Base-by-base conservation (phyloP, 2,888 invertebrate species). In the Theodoxus fluviatilis region DNA sequence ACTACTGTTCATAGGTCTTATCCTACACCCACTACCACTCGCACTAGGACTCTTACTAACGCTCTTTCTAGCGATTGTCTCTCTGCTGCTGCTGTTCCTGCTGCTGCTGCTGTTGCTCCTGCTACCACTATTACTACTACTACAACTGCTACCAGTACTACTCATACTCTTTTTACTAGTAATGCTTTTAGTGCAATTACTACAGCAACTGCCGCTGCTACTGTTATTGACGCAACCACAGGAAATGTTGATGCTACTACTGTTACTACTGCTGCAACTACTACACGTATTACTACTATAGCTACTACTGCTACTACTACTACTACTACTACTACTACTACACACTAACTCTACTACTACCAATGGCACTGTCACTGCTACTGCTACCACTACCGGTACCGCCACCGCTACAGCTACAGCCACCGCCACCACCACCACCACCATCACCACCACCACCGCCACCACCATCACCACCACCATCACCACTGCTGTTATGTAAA, bases 251-350 rank as follows among this genome's bases (percentile, higher is more conserved):
- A 35, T n/a, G 7, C 22, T 7, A 18, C 22, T 22, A 9, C 22
- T 22, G 7, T 6, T n/a, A 7, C 3, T n/a, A n/a, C n/a, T n/a
- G 3, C 18, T 25, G 18, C 35, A 6, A 18, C 63, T 18, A 3
- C 31, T 37, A 15, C 7, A 3, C 35, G 37, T n/a, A 7, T 9
- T 38, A 3, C 33, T 38, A 33, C 6, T 38, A 25, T 7, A 2
- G 9, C 28, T n/a, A 15, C 63, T 4, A 3, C 4, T 25, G 4
- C 3, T n/a, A 25, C 15, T 37, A 33, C 15, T 57, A 28, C 28
- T 57, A 57, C 63, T 63, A 37, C 63, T 63, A 63, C 63, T 63
- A 37, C 37, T 63, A 37, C 37, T 63, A 35, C 63, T 63, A n/a
- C 37, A 37, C n/a, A 35, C 63, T 63, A n/a, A 15, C 37, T 18